These are phyloP conservation scores for Apostichopus parvimensis DNA, from an alignment of 35 echinoderm and acorn worm species.

Conservation along the genomic window DNA sequence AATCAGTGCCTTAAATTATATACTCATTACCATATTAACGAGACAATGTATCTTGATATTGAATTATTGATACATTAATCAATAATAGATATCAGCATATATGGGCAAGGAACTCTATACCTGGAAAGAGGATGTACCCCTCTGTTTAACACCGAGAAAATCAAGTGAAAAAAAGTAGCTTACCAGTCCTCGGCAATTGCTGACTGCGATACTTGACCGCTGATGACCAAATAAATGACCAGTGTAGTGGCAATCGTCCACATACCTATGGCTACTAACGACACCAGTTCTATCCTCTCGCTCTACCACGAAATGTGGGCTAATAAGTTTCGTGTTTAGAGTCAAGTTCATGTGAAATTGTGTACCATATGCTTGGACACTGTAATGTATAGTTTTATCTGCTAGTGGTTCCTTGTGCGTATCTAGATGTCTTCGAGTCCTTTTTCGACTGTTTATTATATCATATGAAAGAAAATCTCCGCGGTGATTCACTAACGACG, in stretches of 20 bases:
- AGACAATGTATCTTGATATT: too few species aligned
- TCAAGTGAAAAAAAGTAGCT: slow-evolving; percentile 51
- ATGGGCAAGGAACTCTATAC: too few species aligned
- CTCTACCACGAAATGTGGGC: slow-evolving; percentile 85
- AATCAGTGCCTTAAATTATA: too few species aligned
- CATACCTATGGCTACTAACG: slow-evolving; percentile 49
- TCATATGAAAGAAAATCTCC: slow-evolving; percentile 91
- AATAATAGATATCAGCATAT: too few species aligned
- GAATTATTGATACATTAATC: too few species aligned
- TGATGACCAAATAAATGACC: slow-evolving; percentile 80
- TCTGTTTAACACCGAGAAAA: not conserved
- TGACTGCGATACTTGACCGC: slow-evolving; percentile 76
- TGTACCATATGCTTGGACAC: slow-evolving; percentile 74
- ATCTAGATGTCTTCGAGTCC: slow-evolving; percentile 82
- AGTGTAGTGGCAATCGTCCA: slow-evolving; percentile 92
- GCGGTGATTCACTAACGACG: slow-evolving; percentile 76
- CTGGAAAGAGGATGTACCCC: too few species aligned
- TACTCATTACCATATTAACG: too few species aligned
- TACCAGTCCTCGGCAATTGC: slow-evolving; percentile 96
- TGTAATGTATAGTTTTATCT: slow-evolving; percentile 76
- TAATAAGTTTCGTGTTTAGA: slow-evolving; percentile 78
- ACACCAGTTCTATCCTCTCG: slow-evolving; percentile 73
- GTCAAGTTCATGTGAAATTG: slow-evolving; percentile 92
- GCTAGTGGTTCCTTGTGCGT: slow-evolving; percentile 16
- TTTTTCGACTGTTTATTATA: slow-evolving; percentile 95